These are phyloP conservation scores for Nycticryphes semicollaris DNA, from an alignment of 2,113 vertebrate species.

Conservation along the genomic window DNA sequence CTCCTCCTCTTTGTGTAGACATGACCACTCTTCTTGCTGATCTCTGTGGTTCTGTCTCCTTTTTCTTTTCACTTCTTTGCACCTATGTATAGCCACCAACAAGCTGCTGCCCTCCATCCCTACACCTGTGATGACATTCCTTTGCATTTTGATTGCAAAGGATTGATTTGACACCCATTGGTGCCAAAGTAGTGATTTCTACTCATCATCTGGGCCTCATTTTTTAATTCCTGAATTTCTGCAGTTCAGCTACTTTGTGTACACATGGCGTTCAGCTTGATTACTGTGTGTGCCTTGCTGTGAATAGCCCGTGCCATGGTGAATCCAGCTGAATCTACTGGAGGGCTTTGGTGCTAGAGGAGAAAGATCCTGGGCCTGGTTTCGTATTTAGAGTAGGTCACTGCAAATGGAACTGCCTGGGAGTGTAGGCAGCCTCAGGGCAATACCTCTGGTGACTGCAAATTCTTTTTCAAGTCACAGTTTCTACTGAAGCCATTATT, in stretches of 20 bases:
- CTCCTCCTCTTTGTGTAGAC: neutral
- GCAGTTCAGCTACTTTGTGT: accelerated
- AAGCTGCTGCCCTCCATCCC: neutral
- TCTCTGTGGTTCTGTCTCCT: neutral
- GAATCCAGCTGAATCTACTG: no score
- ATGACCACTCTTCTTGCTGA: neutral
- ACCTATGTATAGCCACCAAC: neutral
- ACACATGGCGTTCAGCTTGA: accelerated
- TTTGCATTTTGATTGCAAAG: neutral
- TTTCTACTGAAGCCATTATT: neutral
- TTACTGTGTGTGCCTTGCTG: neutral
- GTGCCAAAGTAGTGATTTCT: neutral
- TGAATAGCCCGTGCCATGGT: neutral
- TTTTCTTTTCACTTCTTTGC: neutral
- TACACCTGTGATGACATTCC: neutral
- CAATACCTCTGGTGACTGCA: neutral
- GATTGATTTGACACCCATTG: no score
- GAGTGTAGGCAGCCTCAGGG: neutral
- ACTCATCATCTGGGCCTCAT: neutral
- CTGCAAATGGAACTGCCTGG: neutral
- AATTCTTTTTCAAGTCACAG: neutral
- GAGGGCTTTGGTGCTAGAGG: neutral
- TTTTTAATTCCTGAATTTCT: neutral
- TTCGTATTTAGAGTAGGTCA: neutral
- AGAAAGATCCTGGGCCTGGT: neutral